Evolutionary conservation across 1,140 invertebrate genomes (phyloP).

Genomic region (Armadillidium nasatum): DNA sequence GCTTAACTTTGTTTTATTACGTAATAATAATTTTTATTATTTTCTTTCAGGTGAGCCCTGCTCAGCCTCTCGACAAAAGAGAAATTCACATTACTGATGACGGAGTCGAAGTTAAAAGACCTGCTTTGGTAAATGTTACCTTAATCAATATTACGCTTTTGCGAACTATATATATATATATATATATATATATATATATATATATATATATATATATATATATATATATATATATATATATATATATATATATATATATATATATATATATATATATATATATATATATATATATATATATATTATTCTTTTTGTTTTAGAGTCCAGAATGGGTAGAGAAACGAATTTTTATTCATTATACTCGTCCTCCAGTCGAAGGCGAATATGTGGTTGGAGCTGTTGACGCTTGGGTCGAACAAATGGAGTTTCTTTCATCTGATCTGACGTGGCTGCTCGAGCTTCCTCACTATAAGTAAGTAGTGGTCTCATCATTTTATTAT

Average conservation of each 20-base stretch:
- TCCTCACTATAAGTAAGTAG: constrained; percentile 53
- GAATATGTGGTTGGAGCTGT: constrained; percentile 49
- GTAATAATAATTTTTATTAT: no score
- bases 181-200: neutral
- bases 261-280: neutral
- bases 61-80: neutral
- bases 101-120: neutral
- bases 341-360: neutral
- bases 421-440: constrained; percentile 56
- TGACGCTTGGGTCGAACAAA: constrained; percentile 57
- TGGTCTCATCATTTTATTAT: no score
- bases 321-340: constrained; percentile 1
- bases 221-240: neutral
- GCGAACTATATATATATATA: neutral
- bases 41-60: no score
- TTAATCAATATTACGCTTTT: neutral
- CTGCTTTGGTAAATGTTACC: neutral
- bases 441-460: constrained; percentile 56
- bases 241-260: neutral
- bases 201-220: neutral
- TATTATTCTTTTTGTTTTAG: neutral
- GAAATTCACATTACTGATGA: neutral
- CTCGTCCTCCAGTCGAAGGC: neutral
- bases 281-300: neutral
- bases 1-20: no score